A percentile compares a stretch with the other conserved stretches of the same genome.
Conservation (phyloP, 2,797 vertebrate genomes). For the Scyliorhinus canicula region DNA sequence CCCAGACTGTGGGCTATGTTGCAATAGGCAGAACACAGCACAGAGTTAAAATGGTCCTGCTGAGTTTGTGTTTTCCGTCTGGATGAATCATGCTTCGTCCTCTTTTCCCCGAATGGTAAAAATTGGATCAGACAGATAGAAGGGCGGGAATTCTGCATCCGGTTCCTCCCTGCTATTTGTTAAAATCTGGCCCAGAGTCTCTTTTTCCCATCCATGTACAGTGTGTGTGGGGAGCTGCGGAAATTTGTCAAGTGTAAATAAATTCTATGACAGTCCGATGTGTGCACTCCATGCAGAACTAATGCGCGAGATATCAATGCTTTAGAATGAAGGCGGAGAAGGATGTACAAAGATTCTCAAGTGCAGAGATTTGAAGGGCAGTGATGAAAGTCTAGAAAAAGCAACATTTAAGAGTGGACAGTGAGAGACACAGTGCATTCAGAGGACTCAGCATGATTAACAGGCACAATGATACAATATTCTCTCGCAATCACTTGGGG, state of each 20-base stretch:
- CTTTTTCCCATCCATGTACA: no score
- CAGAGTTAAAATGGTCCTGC: no score
- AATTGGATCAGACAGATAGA: no score
- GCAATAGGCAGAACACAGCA: no score
- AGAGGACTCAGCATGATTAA: not conserved
- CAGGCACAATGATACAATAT: not conserved
- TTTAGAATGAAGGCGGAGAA: not conserved
- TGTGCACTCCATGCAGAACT: not conserved
- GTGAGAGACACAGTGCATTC: not conserved
- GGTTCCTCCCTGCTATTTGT: no score
- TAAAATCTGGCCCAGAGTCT: no score
- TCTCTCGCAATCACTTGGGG: not conserved
- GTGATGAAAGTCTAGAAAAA: not conserved
- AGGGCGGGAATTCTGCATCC: no score
- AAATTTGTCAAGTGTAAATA: not conserved
- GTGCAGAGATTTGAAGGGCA: not conserved
- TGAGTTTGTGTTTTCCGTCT: no score
- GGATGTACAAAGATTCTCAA: not conserved
- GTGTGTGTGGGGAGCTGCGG: not conserved
- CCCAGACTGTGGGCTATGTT: no score
- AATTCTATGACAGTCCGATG: not conserved
- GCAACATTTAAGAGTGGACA: not conserved
- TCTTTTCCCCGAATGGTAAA: not conserved
- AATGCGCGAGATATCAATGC: not conserved
- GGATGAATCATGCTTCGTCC: not conserved